Percentiles rank a stretch among this genome's conserved stretches.
These are phyloP conservation scores for Apostichopus leukothele DNA, from an alignment of 53 echinoderm and acorn worm species.

Conservation along the genomic window DNA sequence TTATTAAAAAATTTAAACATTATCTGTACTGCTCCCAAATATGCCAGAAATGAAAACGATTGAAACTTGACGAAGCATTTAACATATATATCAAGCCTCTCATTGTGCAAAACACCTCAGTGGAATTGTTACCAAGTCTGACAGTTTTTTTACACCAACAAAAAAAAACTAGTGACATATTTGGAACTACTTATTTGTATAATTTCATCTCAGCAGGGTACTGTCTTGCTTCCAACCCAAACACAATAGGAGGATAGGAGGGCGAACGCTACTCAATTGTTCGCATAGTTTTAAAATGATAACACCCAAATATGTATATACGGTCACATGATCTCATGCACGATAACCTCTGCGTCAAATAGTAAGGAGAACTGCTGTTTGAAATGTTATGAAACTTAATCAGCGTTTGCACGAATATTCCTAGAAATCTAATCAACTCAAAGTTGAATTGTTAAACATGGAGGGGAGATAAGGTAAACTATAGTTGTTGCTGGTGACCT, in stretches of 20 bases:
- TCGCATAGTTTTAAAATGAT: neutral
- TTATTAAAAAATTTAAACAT: too few relatives aligned
- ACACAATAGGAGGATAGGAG: neutral
- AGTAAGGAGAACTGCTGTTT: neutral
- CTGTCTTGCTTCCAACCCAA: neutral
- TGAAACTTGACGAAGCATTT: too few relatives aligned
- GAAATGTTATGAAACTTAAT: constrained; percentile 11
- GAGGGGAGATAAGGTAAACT: too few relatives aligned
- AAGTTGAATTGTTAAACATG: neutral
- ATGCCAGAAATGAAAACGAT: too few relatives aligned
- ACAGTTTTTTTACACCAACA: too few relatives aligned
- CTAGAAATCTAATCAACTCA: neutral
- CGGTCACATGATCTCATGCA: neutral
- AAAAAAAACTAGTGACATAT: too few relatives aligned
- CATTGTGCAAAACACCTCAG: too few relatives aligned
- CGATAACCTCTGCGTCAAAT: neutral
- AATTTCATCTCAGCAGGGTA: neutral
- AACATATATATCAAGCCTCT: too few relatives aligned
- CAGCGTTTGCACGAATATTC: constrained; percentile 8
- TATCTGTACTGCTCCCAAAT: too few relatives aligned
- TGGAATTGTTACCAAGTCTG: too few relatives aligned
- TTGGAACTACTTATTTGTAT: too few relatives aligned
- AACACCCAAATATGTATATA: neutral
- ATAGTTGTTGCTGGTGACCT: too few relatives aligned
- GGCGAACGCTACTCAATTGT: neutral